Conservation (phyloP, 2,113 vertebrate species). For the Stigmatopora nigra region DNA sequence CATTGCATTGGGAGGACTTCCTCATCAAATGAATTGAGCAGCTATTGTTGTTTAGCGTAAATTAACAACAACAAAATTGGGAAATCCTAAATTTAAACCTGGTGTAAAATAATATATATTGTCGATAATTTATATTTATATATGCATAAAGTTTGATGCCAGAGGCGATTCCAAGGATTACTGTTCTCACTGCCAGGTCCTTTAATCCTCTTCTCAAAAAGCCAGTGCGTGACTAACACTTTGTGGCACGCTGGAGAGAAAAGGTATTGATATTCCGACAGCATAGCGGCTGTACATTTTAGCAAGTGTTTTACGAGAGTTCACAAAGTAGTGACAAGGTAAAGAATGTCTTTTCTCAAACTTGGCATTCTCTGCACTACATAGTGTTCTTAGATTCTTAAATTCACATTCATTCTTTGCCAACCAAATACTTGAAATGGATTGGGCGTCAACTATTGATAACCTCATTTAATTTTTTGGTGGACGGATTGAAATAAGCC, state of each 20-base stretch:
- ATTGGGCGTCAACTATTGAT: too few species aligned
- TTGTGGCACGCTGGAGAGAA: constrained; percentile 4
- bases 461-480: too few species aligned
- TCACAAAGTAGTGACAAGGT: background rate
- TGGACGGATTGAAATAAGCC: too few species aligned
- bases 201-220: constrained; percentile 20
- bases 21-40: too few species aligned
- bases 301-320: background rate
- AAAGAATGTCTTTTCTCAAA: background rate
- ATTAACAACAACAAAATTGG: background rate
- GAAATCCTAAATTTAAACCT: background rate
- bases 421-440: too few species aligned
- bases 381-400: too few species aligned
- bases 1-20: too few species aligned
- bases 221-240: constrained; percentile 20
- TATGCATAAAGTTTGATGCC: constrained; percentile 40
- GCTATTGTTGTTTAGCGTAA: too few species aligned
- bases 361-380: background rate
- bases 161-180: constrained; percentile 44
- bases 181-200: constrained; percentile 37
- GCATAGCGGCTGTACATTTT: background rate
- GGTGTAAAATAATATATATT: constrained; percentile 22
- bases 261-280: background rate
- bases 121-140: background rate
- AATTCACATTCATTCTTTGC: too few species aligned